Base-by-base conservation (phyloP, 2,797 vertebrate genomes). In the Eospalax fontanierii region DNA sequence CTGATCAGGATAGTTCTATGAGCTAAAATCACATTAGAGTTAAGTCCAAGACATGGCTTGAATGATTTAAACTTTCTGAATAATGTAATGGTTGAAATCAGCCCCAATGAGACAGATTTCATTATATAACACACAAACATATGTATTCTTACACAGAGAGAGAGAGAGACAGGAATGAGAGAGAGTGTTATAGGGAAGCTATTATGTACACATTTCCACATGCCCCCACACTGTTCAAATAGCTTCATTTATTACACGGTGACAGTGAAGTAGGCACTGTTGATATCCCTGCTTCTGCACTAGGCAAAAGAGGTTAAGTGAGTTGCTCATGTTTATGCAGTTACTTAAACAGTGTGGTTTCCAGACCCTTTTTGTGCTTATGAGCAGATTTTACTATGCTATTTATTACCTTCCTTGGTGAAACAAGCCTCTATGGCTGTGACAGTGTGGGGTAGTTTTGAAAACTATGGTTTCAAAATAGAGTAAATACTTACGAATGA, bases 41-140 rank as follows among this genome's bases (percentile, higher is more conserved):
- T 46, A 87, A 68, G 35, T 82, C 40, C 4, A 65, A 82, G 73
- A 50, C 7, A 43, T 75, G 16, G 61, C 30, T 83, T 80, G 11
- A 63, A 63, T 93, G 40, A 92, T 40, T 70, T 83, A 19, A 24
- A 16, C 15, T 95, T 95, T 85, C 46, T 82, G 38, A 38, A 78
- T 85, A 65, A 85, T 63, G 57, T 90, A 54, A 73, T 74, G 46
- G 26, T 50, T 84, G 30, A 90, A 87, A 84, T 24, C 11, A 50
- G 46, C 46, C 11, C 46, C 46, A 50, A 50, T 50, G 6, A 50
- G 46, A 50, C 46, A 11, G 46, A 50, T 50, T 50, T 50, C 6
- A 11, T 50, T 50, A 50, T 50, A 11, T 50, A 50, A 11, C 11
- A 50, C 46, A 50, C 46, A 50, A 50, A 50, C 46, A 50, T 50